A percentile compares a stretch with the other conserved stretches of the same genome.
These are phyloP conservation scores for Morpho deidamia DNA, from an alignment of 2,888 invertebrate species.

Conservation along the genomic window DNA sequence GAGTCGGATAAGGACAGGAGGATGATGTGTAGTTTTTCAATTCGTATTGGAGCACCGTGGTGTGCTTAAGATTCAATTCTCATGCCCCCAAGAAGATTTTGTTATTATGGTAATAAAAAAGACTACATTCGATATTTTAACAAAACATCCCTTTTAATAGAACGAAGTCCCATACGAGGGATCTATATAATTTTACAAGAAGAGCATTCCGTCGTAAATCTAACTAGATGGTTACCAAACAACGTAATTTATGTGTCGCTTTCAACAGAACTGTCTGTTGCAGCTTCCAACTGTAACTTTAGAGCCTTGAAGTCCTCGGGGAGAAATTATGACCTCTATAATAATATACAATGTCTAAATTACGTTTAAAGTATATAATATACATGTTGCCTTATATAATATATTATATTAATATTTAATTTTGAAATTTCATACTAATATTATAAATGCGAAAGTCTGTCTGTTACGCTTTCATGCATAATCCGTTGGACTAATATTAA, in stretches of 20 bases:
- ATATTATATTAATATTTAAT: no score
- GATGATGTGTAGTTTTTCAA: neutral
- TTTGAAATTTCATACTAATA: no score
- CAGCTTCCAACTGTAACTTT: slow-evolving; percentile 19
- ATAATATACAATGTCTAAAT: slow-evolving; percentile 7
- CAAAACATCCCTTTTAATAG: no score
- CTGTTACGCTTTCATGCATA: no score
- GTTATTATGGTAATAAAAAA: no score
- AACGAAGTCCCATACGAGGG: neutral
- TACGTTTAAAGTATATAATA: no score
- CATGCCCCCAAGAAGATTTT: no score
- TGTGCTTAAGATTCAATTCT: neutral
- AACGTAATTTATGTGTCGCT: slow-evolving; percentile 22
- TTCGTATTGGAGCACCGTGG: neutral
- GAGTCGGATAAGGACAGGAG: no score
- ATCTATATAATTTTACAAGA: slow-evolving; percentile 16
- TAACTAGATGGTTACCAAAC: slow-evolving; percentile 20
- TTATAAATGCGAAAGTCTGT: no score
- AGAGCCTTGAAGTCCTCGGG: slow-evolving; percentile 11
- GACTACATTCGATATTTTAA: no score
- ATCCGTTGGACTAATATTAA: no score
- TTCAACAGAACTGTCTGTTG: slow-evolving; percentile 23
- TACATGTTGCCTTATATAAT: no score
- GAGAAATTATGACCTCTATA: slow-evolving; percentile 16
- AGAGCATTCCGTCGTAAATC: slow-evolving; percentile 12